Conservation (phyloP, 2,113 vertebrate species). For the Bufo bufo region DNA sequence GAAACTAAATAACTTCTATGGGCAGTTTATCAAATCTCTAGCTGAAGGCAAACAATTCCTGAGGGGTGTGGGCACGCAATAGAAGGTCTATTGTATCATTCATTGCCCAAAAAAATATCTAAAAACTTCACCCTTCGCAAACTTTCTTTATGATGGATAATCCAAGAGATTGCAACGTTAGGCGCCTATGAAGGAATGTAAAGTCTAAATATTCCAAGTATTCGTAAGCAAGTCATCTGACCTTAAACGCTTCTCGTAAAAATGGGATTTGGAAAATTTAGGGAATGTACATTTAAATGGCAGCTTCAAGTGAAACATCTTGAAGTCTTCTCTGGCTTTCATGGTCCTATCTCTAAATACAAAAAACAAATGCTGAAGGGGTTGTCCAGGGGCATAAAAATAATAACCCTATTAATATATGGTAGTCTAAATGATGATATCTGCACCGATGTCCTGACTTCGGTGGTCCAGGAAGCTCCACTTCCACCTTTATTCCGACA, state of each 20-base stretch:
- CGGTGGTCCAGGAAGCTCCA: too few species aligned
- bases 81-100: neutral
- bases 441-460: too few species aligned
- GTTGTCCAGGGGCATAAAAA: too few species aligned
- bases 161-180: neutral
- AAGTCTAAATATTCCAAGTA: slow-evolving; percentile 16
- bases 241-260: neutral
- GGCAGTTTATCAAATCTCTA: slow-evolving; percentile 27
- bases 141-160: neutral
- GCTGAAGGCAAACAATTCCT: slow-evolving; percentile 2
- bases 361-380: too few species aligned
- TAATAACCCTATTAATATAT: too few species aligned
- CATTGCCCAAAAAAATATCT: neutral
- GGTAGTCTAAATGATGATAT: too few species aligned
- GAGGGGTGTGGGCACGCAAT: neutral
- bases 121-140: neutral
- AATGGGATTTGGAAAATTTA: neutral
- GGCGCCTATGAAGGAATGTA: slow-evolving; percentile 3
- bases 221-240: slow-evolving; percentile 20
- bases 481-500: too few species aligned
- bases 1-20: slow-evolving; percentile 27
- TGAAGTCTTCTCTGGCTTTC: too few species aligned
- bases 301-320: neutral
- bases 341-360: too few species aligned
- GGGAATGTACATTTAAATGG: neutral